phyloP scores from a whole-genome alignment of 1,140 invertebrate genomes.

The Temnothorax longispinosus region DNA sequence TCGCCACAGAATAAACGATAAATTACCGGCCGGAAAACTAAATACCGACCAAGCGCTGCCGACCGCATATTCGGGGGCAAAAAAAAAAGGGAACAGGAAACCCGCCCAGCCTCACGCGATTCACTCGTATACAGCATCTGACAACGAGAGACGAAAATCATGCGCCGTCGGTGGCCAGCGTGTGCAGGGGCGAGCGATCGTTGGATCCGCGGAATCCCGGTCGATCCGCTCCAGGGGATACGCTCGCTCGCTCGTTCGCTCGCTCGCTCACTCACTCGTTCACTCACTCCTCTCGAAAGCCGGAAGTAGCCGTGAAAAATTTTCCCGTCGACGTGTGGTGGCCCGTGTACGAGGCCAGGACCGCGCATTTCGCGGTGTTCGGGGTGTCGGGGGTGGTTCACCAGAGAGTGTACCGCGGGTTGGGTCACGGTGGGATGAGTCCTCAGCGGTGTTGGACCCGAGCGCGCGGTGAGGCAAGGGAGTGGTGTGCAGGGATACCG shows the following conservation, averaged over 20 bases:
- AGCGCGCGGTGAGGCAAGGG: conserved; percentile 60
- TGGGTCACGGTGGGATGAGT: conserved; percentile 76
- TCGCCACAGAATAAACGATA: conserved; percentile 28
- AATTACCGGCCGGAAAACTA: conserved; percentile 40
- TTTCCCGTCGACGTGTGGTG: conserved; percentile 81
- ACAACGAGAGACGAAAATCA: conserved; percentile 68
- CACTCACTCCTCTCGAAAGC: conserved; percentile 69
- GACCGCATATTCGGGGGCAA: conserved; percentile 45
- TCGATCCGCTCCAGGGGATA: conserved; percentile 62
- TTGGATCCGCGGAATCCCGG: conserved; percentile 74
- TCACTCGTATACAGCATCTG: conserved; percentile 67
- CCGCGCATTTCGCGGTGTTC: conserved; percentile 83
- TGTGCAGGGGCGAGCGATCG: conserved; percentile 62
- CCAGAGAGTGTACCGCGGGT: conserved; percentile 83
- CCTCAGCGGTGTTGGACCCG: conserved; percentile 63
- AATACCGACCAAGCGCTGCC: conserved; percentile 57
- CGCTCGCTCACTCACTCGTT: conserved; percentile 2
- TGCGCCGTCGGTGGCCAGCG: conserved; percentile 60
- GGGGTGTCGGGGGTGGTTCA: conserved; percentile 84
- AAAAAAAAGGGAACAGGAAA: conserved; percentile 73
- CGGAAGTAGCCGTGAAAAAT: conserved; percentile 82
- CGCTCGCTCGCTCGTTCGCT: conserved; percentile 22
- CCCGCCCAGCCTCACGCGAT: conserved; percentile 66
- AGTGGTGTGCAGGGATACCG: conserved; percentile 15
- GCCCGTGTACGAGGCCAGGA: conserved; percentile 77